Evolutionary conservation across 2,797 vertebrate genomes (phyloP).

Genomic region (Atherinosoma microstoma): DNA sequence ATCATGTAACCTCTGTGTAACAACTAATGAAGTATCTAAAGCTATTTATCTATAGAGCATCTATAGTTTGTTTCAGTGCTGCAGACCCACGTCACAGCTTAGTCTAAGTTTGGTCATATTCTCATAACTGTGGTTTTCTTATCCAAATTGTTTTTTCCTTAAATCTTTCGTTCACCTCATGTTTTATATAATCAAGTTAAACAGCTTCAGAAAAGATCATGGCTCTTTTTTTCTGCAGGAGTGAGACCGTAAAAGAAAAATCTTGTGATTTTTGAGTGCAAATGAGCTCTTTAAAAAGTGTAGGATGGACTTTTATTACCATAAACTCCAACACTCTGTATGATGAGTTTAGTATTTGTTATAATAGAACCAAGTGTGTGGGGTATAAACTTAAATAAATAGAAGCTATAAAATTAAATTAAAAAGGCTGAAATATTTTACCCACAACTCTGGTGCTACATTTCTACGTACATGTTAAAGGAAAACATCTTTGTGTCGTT

Average conservation of each 20-base stretch:
- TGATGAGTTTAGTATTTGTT: neutral
- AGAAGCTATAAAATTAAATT: neutral
- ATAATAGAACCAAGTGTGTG: too few relatives aligned
- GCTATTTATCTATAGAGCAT: too few relatives aligned
- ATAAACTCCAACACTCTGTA: neutral
- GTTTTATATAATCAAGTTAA: too few relatives aligned
- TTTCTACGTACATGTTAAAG: neutral
- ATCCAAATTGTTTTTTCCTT: too few relatives aligned
- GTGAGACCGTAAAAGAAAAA: neutral
- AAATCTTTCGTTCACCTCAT: too few relatives aligned
- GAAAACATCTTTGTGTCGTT: neutral
- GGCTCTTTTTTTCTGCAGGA: neutral
- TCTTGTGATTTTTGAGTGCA: neutral
- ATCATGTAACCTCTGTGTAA: too few relatives aligned
- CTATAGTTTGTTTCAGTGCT: too few relatives aligned
- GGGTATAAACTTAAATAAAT: too few relatives aligned
- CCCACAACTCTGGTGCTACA: neutral
- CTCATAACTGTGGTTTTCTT: neutral
- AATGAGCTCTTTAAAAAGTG: neutral
- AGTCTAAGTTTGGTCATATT: too few relatives aligned
- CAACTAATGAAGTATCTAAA: too few relatives aligned
- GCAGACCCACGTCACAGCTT: too few relatives aligned
- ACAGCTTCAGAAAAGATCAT: neutral
- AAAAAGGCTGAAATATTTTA: neutral
- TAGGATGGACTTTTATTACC: neutral